These are phyloP conservation scores for Mizuhopecten yessoensis DNA, from an alignment of 1,140 invertebrate genomes.

Conservation along the genomic window DNA sequence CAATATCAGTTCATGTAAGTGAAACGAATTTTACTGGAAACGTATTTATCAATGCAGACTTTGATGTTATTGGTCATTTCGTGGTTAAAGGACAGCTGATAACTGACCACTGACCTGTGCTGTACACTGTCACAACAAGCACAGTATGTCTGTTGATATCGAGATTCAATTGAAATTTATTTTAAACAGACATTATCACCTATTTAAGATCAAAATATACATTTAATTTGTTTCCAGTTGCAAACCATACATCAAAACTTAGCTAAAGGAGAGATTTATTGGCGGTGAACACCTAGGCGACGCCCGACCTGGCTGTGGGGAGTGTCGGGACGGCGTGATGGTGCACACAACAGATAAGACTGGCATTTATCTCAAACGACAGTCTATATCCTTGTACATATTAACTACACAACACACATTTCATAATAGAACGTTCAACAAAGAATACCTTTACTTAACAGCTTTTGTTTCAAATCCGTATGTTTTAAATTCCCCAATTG, in stretches of 20 bases:
- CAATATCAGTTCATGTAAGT: too few relatives aligned
- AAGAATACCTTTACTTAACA: not conserved
- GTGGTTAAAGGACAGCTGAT: too few relatives aligned
- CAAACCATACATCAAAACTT: not conserved
- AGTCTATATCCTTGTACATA: slow-evolving; percentile 14
- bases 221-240: not conserved
- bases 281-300: not conserved
- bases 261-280: not conserved
- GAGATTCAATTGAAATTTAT: not conserved
- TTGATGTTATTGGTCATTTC: too few relatives aligned
- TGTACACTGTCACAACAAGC: not conserved
- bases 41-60: too few relatives aligned
- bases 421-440: not conserved
- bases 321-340: not conserved
- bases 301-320: not conserved
- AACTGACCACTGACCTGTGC: not conserved
- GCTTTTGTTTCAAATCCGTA: slow-evolving; percentile 28
- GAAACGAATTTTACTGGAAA: too few relatives aligned
- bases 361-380: not conserved
- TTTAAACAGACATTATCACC: not conserved
- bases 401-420: slow-evolving; percentile 12
- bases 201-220: not conserved
- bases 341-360: not conserved
- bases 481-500: slow-evolving; percentile 23
- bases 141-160: not conserved